phyloP scores from a whole-genome alignment of 1,140 invertebrate genomes.

The Apis mellifera region DNA sequence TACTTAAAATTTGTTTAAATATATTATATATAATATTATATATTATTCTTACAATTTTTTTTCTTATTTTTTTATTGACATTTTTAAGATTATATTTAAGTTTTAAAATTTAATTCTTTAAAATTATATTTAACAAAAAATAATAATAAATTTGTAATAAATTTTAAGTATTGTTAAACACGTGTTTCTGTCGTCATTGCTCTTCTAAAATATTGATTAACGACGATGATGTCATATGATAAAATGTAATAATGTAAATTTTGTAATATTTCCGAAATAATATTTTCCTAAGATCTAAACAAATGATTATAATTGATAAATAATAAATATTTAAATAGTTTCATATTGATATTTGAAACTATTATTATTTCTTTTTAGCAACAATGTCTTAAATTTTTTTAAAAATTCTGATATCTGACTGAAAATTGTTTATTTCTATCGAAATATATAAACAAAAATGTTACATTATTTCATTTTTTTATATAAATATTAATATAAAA shows the following conservation, averaged over 20 bases:
- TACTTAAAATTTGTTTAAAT: neutral
- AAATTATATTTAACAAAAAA: neutral
- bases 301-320: neutral
- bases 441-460: neutral
- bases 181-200: constrained; percentile 38
- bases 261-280: neutral
- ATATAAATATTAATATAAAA: no score
- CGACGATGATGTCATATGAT: constrained; percentile 6
- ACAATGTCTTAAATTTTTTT: neutral
- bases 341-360: neutral
- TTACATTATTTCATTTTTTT: neutral
- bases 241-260: constrained; percentile 12
- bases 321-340: neutral
- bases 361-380: neutral
- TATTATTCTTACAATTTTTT: neutral
- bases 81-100: neutral
- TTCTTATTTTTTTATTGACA: neutral
- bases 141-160: constrained; percentile 1
- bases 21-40: neutral
- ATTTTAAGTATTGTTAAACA: constrained; percentile 31
- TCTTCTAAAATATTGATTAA: constrained; percentile 20
- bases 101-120: neutral
- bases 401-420: neutral
- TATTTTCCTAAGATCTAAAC: neutral
- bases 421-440: neutral